phyloP scores from a whole-genome alignment of 2,797 vertebrate genomes.

The Chiroxiphia lanceolata region DNA sequence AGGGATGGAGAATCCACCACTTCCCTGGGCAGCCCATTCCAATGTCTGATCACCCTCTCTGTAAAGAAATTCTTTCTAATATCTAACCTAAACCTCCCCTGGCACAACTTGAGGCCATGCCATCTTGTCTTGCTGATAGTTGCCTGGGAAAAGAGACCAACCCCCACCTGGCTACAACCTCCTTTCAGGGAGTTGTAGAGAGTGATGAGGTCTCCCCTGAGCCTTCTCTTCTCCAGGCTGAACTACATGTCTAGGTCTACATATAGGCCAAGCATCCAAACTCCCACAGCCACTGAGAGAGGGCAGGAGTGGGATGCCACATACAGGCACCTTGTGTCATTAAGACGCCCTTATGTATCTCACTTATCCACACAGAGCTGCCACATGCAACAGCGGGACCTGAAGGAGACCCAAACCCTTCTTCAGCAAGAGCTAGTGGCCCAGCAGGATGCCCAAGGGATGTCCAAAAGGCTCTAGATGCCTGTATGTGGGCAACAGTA shows the following conservation, averaged over 20 bases:
- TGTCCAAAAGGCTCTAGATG: not conserved
- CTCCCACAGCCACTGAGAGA: not conserved
- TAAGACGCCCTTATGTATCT: not conserved
- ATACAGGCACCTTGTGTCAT: not conserved
- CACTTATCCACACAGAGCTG: not conserved
- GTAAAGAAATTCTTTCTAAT: no score
- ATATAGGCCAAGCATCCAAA: not conserved
- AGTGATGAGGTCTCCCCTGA: no score
- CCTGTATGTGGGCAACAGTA: not conserved
- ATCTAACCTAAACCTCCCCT: no score
- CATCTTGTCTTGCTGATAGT: no score
- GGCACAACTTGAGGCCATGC: no score
- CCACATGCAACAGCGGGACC: accelerated
- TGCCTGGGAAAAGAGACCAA: no score
- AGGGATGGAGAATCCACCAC: no score
- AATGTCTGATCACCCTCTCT: no score
- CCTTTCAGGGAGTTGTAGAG: no score
- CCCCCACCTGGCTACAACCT: no score
- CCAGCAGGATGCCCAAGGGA: not conserved
- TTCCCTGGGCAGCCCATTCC: no score
- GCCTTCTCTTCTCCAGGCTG: no score
- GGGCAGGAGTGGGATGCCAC: not conserved
- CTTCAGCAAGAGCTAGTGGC: not conserved
- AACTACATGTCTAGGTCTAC: not conserved
- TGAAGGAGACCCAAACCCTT: not conserved